A percentile compares a stretch with the other conserved stretches of the same genome.
phyloP scores from a whole-genome alignment of 1,140 invertebrate species.

The Drosophila gunungcola region DNA sequence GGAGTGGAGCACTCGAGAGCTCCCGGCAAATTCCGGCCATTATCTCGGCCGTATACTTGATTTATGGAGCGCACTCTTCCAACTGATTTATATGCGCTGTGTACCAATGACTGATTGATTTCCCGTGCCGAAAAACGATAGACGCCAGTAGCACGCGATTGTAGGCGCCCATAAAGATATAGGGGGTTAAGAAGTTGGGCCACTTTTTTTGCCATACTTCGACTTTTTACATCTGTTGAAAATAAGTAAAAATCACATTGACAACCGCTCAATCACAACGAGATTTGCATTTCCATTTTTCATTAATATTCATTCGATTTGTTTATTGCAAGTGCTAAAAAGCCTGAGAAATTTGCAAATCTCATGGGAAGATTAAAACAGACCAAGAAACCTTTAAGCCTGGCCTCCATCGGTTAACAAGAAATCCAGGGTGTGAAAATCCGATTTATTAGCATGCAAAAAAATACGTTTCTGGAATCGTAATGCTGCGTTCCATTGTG shows the following conservation, averaged over 20 bases:
- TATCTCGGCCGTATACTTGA: conserved; percentile 49
- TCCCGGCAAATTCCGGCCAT: conserved; percentile 29
- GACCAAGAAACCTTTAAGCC: conserved; percentile 7
- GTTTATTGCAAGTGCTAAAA: conserved; percentile 13
- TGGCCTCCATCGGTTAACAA: conserved; percentile 30
- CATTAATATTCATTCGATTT: conserved; percentile 12
- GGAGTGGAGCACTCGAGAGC: neutral
- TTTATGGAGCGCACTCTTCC: conserved; percentile 57
- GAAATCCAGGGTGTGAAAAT: conserved; percentile 43
- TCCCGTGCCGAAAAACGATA: conserved; percentile 37
- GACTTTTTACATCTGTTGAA: neutral
- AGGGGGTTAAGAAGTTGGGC: neutral
- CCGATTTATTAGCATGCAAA: conserved; percentile 40
- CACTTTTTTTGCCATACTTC: neutral
- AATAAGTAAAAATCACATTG: neutral
- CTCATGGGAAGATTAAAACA: conserved; percentile 15
- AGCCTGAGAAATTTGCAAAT: conserved; percentile 18
- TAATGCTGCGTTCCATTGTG: neutral
- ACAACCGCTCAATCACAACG: neutral
- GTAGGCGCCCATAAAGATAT: conserved; percentile 35
- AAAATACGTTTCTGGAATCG: conserved; percentile 19
- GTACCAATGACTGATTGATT: conserved; percentile 56
- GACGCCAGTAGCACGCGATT: conserved; percentile 24
- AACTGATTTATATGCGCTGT: conserved; percentile 70
- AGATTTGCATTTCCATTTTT: neutral